These are phyloP conservation scores for Hirudo medicinalis DNA, from an alignment of 1,140 invertebrate species.

Conservation along the genomic window DNA sequence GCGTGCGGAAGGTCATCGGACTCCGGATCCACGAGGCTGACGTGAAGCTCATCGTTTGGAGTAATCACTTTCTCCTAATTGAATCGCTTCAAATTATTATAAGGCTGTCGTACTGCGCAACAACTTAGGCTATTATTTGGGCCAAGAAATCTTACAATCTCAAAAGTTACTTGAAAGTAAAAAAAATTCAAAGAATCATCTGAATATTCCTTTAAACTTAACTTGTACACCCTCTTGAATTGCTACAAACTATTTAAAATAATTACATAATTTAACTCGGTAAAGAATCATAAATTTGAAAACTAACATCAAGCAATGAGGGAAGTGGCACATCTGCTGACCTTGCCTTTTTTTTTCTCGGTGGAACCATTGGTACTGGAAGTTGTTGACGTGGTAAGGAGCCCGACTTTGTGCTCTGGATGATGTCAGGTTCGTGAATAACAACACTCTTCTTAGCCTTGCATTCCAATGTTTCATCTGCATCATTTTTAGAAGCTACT, in stretches of 20 bases:
- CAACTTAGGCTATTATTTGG: too few relatives aligned
- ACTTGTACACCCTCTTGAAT: constrained; percentile 1
- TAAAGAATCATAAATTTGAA: constrained; percentile 21
- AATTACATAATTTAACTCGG: not conserved
- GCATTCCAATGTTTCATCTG: constrained; percentile 17
- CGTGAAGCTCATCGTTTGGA: too few relatives aligned
- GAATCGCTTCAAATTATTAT: too few relatives aligned
- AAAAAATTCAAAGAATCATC: too few relatives aligned
- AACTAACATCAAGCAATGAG: constrained; percentile 8
- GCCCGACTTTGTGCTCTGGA: constrained; percentile 70
- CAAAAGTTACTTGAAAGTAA: too few relatives aligned
- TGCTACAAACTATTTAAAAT: constrained; percentile 24
- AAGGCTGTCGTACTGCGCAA: too few relatives aligned
- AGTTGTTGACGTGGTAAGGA: constrained; percentile 26
- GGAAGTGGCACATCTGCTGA: constrained; percentile 16
- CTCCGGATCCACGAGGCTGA: too few relatives aligned
- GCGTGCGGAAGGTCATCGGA: constrained; percentile 9
- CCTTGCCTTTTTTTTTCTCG: constrained; percentile 62
- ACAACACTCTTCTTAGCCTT: constrained; percentile 20
- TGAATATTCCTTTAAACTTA: too few relatives aligned
- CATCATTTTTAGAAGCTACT: constrained; percentile 8
- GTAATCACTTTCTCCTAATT: too few relatives aligned
- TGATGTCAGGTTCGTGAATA: constrained; percentile 68
- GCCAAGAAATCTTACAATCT: too few relatives aligned
- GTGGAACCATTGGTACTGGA: constrained; percentile 58